Percentiles rank a stretch among this genome's conserved stretches.
phyloP scores from a whole-genome alignment of 35 echinoderm and acorn worm genomes.

The Apostichopus californicus region DNA sequence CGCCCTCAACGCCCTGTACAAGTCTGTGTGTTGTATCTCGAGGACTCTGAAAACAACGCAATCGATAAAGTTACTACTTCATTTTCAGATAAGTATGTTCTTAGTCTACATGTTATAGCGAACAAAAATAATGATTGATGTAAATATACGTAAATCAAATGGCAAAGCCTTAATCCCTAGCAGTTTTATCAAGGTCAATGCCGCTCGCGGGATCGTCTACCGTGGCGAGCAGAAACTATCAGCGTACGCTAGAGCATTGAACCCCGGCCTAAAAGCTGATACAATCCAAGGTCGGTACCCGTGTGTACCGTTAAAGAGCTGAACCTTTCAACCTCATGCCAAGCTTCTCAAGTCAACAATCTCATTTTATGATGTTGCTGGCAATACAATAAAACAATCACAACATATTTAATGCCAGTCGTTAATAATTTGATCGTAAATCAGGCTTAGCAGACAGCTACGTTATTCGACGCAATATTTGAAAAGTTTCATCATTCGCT shows the following conservation, averaged over 20 bases:
- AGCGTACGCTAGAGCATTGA: slow-evolving; percentile 48
- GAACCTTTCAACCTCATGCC: slow-evolving; percentile 44
- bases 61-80: no score
- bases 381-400: slow-evolving; percentile 56
- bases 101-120: no score
- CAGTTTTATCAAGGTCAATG: slow-evolving; percentile 32
- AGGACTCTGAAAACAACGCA: no score
- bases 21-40: no score
- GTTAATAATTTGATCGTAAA: slow-evolving; percentile 40
- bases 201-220: slow-evolving; percentile 3
- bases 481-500: no score
- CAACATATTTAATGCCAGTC: slow-evolving; percentile 49
- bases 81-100: no score
- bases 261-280: slow-evolving; percentile 46
- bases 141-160: slow-evolving; percentile 31
- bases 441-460: slow-evolving; percentile 15
- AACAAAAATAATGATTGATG: slow-evolving; percentile 6
- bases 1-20: no score
- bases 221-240: neutral
- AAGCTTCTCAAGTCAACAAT: slow-evolving; percentile 39
- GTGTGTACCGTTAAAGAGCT: slow-evolving; percentile 25
- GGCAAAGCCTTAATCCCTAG: neutral
- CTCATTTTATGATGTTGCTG: slow-evolving; percentile 35
- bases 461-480: neutral
- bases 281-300: slow-evolving; percentile 28